phyloP scores from a whole-genome alignment of 1,140 invertebrate species.

The Copidosoma floridanum region DNA sequence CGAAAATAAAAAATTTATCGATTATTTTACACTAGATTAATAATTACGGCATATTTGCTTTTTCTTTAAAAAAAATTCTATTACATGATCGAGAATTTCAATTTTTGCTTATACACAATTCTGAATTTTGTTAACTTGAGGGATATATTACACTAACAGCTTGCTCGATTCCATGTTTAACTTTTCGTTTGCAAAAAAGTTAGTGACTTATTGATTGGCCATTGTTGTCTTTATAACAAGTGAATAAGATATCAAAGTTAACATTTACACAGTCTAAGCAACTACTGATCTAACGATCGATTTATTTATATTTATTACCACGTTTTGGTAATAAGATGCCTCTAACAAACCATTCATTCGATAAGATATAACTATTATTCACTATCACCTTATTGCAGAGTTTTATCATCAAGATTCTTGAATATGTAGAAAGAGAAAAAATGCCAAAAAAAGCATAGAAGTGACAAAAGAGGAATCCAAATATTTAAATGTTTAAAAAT shows the following conservation, averaged over 20 bases:
- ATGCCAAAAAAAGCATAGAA: slow-evolving; percentile 17
- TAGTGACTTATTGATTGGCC: no score
- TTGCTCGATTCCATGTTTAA: no score
- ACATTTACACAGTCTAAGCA: slow-evolving; percentile 42
- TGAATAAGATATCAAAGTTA: slow-evolving; percentile 50
- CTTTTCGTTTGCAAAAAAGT: no score
- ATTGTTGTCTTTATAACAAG: slow-evolving; percentile 44
- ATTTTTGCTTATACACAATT: no score
- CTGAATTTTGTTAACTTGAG: slow-evolving; percentile 1
- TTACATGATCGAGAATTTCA: slow-evolving; percentile 14
- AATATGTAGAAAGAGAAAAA: slow-evolving; percentile 9
- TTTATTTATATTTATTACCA: slow-evolving; percentile 41
- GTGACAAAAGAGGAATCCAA: slow-evolving; percentile 11
- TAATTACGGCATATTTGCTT: no score
- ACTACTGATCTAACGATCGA: slow-evolving; percentile 48
- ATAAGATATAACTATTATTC: no score
- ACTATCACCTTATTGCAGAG: slow-evolving; percentile 44
- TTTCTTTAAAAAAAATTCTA: slow-evolving; percentile 19
- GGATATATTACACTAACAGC: slow-evolving; percentile 2
- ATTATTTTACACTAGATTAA: slow-evolving; percentile 17
- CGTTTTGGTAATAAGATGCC: slow-evolving; percentile 31
- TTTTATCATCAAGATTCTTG: slow-evolving; percentile 9
- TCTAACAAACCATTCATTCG: no score
- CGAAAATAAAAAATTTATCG: slow-evolving; percentile 7
- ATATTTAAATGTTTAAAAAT: background rate